Evolutionary conservation across 2,797 vertebrate species (phyloP).

Genomic region (Lepilemur septentrionalis): DNA sequence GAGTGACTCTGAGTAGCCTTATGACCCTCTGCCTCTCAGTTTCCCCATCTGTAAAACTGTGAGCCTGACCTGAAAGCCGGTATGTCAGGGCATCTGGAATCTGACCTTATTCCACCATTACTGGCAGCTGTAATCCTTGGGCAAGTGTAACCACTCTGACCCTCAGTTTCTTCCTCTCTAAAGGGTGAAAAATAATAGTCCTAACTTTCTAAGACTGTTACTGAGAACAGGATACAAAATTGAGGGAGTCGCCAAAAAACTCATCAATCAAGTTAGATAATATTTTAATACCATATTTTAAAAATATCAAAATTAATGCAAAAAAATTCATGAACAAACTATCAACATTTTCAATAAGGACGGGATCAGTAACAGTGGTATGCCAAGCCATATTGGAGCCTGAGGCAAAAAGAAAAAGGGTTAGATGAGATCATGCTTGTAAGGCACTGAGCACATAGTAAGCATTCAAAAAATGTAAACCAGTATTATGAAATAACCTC

Average conservation of each 20-base stretch:
- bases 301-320: conserved; percentile 39
- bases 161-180: neutral
- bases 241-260: neutral
- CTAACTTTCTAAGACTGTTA: neutral
- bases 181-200: neutral
- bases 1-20: neutral
- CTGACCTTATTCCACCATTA: neutral
- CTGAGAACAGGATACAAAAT: neutral
- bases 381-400: neutral
- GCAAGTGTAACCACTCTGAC: neutral
- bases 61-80: neutral
- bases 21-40: neutral
- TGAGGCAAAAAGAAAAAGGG: neutral
- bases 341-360: conserved; percentile 25
- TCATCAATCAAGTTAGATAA: neutral
- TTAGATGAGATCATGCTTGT: neutral
- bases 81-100: neutral
- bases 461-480: neutral
- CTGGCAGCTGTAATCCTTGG: neutral
- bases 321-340: neutral
- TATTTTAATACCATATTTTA: neutral
- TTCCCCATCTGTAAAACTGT: neutral
- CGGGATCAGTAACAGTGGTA: neutral
- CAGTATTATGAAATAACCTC: conserved; percentile 34
- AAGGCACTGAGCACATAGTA: neutral